Evolutionary conservation across 2,888 invertebrate species (phyloP).

Genomic region (Ophonus ardosiacus): DNA sequence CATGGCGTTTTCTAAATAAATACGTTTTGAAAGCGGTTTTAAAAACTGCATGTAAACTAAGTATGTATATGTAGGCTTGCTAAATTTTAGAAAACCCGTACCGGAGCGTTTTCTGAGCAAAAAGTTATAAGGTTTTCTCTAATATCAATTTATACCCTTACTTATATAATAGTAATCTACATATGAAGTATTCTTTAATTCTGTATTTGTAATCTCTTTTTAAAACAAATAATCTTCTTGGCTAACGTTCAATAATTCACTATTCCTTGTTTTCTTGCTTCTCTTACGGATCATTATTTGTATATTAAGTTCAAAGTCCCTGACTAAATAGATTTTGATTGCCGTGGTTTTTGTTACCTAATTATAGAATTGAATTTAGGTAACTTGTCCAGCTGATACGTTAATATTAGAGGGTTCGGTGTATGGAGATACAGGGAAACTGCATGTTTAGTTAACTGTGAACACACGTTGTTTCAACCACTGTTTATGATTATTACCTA

Average conservation of each 20-base stretch:
- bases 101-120: too few species aligned
- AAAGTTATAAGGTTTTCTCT: too few species aligned
- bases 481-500: constrained; percentile 54
- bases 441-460: constrained; percentile 52
- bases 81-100: too few species aligned
- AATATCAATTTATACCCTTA: too few species aligned
- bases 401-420: constrained; percentile 11
- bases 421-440: constrained; percentile 6
- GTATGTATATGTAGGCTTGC: too few species aligned
- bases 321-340: constrained; percentile 2
- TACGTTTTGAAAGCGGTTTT: too few species aligned
- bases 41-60: too few species aligned
- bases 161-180: too few species aligned
- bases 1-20: too few species aligned
- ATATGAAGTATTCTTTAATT: too few species aligned
- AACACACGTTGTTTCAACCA: constrained; percentile 49
- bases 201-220: too few species aligned
- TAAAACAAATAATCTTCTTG: too few species aligned
- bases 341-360: neutral
- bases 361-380: neutral
- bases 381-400: constrained; percentile 8
- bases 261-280: neutral
- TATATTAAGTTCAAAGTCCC: neutral
- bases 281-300: neutral
- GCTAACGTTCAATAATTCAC: neutral